These are phyloP conservation scores for Jordanella pulchra DNA, from an alignment of 2,797 vertebrate species.

Conservation along the genomic window DNA sequence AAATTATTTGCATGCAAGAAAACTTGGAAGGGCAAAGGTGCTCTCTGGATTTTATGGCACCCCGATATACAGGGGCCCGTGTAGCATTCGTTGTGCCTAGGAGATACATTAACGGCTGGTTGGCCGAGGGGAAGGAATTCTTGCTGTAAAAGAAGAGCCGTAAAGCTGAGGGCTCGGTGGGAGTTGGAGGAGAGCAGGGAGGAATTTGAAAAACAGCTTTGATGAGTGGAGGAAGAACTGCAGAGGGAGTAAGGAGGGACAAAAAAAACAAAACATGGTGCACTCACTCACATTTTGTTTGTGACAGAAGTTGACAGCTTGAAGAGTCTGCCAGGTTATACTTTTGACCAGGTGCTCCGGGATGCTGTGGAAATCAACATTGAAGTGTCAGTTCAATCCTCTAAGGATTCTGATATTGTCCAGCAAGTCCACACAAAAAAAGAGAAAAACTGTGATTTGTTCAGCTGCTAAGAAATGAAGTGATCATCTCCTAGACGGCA, in stretches of 20 bases:
- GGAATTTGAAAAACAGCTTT: constrained; percentile 40
- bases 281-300: constrained; percentile 83
- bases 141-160: constrained; percentile 55
- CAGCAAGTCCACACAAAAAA: neutral
- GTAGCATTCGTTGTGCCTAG: constrained; percentile 55
- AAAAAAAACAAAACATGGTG: neutral
- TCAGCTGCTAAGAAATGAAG: neutral
- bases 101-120: constrained; percentile 67
- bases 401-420: neutral
- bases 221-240: neutral
- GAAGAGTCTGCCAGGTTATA: constrained; percentile 93
- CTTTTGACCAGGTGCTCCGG: constrained; percentile 89
- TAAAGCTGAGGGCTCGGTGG: constrained; percentile 43
- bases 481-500: neutral
- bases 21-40: neutral
- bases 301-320: constrained; percentile 95
- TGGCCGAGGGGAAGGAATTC: constrained; percentile 68
- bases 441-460: neutral
- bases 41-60: neutral
- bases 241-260: neutral
- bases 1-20: constrained; percentile 3
- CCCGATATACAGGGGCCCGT: neutral
- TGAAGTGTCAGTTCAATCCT: neutral
- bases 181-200: constrained; percentile 30
- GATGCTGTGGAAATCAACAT: constrained; percentile 71